Evolutionary conservation across 2,797 vertebrate species (phyloP), one percentile per base, ranked within the genome.

Genomic region (Rhinatrema bivittatum): DNA sequence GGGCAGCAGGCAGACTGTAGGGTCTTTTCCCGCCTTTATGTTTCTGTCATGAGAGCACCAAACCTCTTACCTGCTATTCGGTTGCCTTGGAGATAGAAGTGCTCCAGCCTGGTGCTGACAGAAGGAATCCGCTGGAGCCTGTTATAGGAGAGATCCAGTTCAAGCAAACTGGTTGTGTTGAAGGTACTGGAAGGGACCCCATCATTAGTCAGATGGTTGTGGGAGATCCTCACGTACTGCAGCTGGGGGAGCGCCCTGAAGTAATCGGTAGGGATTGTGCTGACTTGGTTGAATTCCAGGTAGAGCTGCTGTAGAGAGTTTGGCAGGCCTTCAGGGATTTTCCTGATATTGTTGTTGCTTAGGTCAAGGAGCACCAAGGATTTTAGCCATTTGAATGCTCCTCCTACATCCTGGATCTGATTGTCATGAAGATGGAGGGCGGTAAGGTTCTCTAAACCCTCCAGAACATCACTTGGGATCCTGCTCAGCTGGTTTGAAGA

Each of bases 51-150:
- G n/a, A n/a, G n/a, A n/a, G n/a, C n/a, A n/a, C n/a, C n/a, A n/a
- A n/a, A n/a, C n/a, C 7, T 28, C 85, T 81, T 67, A 98, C 95
- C 94, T 16, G 94, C 88, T 60, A 99, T 99, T 44, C 86, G 83
- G 60, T 98, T 99, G 25, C 91, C 93, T 51, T 99, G 94, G 39
- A 99, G 85, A 53, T 99, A 99, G 37, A 99, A 89, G 65, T 98
- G 89, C 68, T 96, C 82, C 2, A 98, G 84, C 16, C 82, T 87
- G 68, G 83, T 81, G 72, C 62, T 95, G 65, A 98, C 91, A 0
- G 70, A 62, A 2, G 95, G 95, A 48, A 99, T 97, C 56, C 89
- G 87, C 83, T 94, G 91, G 41, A 99, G 82, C 53, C 88, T 88
- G 74, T 99, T 99, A 74, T 84, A 95, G 50, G 93, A 97, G 18